Base-by-base conservation (phyloP, 2,113 vertebrate genomes). In the Datnioides undecimradiatus region DNA sequence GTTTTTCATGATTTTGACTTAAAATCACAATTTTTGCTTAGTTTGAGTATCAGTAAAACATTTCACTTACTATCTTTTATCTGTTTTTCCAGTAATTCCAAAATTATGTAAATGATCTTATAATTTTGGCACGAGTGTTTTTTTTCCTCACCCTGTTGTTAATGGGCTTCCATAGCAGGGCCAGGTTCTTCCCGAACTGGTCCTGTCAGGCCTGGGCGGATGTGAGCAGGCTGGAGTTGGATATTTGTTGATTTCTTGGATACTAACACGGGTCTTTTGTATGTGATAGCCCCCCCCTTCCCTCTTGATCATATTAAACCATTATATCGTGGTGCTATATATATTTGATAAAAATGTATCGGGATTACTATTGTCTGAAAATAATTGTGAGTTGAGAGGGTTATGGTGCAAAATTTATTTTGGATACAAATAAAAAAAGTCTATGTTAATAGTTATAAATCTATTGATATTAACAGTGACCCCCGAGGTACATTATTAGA, bases 231-330 rank as follows among this genome's bases (percentile, higher is more conserved):
- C 51, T 69, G 69, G 68, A 80, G 55, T 65, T 73, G 27, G 25
- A 16, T 76, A 38, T 72, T 73, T 65, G 38, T 84, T 75, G n/a
- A 54, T 66, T 76, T 94, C 92, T 94, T 86, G 88, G 93, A 96
- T 97, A 97, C 96, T 97, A 97, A 98, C 96, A 98, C 96, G 96
- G 97, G 97, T 98, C 96, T 97, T 96, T 97, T 98, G 95, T 96
- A 95, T 95, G 96, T 96, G 94, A 96, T 96, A 95, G 94, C 94
- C 90, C 59, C 55, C 23, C 36, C 55, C 14, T 51, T 31, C 51
- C 60, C 51, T 11, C 67, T 92, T 90, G 92, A 94, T 91, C 94
- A 95, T 96, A 91, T 92, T 96, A 93, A 93, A 96, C 95, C 95
- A 96, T 96, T 96, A 96, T 98, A 98, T 92, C 76, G 97, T 98